These are phyloP conservation scores for Clarias magur DNA, from an alignment of 2,113 vertebrate genomes.

Conservation along the genomic window DNA sequence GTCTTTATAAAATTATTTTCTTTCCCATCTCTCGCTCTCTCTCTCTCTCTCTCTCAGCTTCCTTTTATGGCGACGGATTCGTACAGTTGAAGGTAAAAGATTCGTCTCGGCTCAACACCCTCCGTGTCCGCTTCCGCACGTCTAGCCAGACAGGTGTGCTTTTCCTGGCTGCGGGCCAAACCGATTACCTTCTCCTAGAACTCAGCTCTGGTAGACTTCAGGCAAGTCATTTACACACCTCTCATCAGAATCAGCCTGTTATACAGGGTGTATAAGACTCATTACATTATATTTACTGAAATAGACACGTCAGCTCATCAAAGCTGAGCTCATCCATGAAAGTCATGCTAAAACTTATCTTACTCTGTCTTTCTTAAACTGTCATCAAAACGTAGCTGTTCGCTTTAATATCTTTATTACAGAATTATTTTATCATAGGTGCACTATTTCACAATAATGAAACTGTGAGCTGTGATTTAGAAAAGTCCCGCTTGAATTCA, in stretches of 20 bases:
- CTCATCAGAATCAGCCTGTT: neutral
- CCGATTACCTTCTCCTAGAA: slow-evolving; percentile 79
- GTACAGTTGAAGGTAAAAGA: slow-evolving; percentile 78
- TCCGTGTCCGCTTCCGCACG: slow-evolving; percentile 82
- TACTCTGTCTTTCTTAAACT: neutral
- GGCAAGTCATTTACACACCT: slow-evolving; percentile 62
- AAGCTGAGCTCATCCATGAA: slow-evolving; percentile 19
- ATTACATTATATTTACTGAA: slow-evolving; percentile 45
- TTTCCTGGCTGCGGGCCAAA: slow-evolving; percentile 83
- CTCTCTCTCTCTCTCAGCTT: slow-evolving; percentile 61
- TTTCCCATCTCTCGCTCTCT: neutral
- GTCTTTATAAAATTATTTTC: neutral
- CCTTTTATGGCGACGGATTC: slow-evolving; percentile 81
- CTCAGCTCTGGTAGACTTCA: slow-evolving; percentile 77
- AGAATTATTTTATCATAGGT: neutral
- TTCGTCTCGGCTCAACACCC: slow-evolving; percentile 69
- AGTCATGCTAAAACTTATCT: neutral
- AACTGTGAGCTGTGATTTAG: slow-evolving; percentile 32
- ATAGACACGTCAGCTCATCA: slow-evolving; percentile 1
- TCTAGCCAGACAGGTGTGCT: slow-evolving; percentile 81
- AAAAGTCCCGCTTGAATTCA: slow-evolving; percentile 38
- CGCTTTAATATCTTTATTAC: neutral
- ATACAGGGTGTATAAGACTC: slow-evolving; percentile 51
- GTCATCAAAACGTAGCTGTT: neutral
- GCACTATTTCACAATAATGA: neutral